phyloP scores from a whole-genome alignment of 2,797 vertebrate genomes.

The Typhlichthys eigenmanni region DNA sequence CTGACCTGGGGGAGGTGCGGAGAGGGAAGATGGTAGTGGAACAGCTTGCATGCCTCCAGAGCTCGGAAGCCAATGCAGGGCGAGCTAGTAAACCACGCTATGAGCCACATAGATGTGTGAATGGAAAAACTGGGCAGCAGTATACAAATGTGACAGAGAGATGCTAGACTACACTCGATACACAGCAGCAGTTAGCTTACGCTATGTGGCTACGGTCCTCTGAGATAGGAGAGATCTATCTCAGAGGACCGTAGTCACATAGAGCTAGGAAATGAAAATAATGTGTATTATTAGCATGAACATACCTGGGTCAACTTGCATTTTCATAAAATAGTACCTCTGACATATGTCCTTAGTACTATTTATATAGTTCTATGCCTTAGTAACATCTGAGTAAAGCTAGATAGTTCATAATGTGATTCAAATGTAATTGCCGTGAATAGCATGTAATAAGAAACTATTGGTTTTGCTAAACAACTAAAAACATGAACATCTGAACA shows the following conservation, averaged over 20 bases:
- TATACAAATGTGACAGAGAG: conserved; percentile 35
- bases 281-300: conserved; percentile 54
- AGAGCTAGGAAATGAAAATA: conserved; percentile 27
- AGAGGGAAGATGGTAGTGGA: conserved; percentile 61
- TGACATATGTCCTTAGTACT: conserved; percentile 45
- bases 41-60: conserved; percentile 78
- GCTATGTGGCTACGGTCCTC: background rate
- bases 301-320: conserved; percentile 61
- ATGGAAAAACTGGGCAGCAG: conserved; percentile 11
- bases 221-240: conserved; percentile 23
- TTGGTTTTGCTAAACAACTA: too few species aligned
- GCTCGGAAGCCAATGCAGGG: conserved; percentile 60
- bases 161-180: conserved; percentile 18
- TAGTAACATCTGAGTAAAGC: conserved; percentile 15
- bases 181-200: conserved; percentile 8
- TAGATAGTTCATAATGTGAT: conserved; percentile 32
- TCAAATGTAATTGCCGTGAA: too few species aligned
- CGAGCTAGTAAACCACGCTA: conserved; percentile 57
- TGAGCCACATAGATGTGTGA: conserved; percentile 45
- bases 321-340: conserved; percentile 56
- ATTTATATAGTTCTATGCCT: too few species aligned
- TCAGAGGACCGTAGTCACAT: too few species aligned
- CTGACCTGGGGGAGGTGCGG: conserved; percentile 67
- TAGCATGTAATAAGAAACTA: too few species aligned
- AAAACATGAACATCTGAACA: conserved; percentile 7